Base-by-base conservation (phyloP, 2,888 invertebrate genomes). In the Pseudococcus jackbeardsleyi region DNA sequence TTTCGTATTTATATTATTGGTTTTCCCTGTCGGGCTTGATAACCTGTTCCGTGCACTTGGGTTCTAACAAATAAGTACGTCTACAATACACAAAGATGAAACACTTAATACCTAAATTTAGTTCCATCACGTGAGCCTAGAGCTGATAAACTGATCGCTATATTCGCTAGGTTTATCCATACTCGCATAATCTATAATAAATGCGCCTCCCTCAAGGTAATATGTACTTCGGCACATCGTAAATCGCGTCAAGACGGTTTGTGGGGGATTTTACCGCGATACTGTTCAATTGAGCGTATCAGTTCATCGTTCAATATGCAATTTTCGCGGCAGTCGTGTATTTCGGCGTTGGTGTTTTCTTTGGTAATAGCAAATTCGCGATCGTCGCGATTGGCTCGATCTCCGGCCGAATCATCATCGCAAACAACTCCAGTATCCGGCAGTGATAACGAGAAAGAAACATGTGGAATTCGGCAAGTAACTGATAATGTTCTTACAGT, bases 91-190 rank as follows among this genome's bases (percentile, higher is more conserved):
- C 59, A 7, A 17, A 59, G 59, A 64, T 19, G 5, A 59, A 64
- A 8, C 5, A n/a, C 17, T 8, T 64, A 64, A 8, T 64, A 64
- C 64, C 22, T 19, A 64, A 64, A 64, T 64, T 64, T 22, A 22
- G 64, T 64, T n/a, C 64, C 64, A 64, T 64, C 64, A 64, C 64
- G 64, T 64, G 64, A 22, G 11, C 22, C 64, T 22, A 64, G 64
- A 64, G 15, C 7, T n/a, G 22, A 17, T 8, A 64, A 64, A 64
- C 64, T 64, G 64, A 22, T 64, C 64, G 64, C 64, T 22, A 12
- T 22, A 12, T 7, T 64, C 64, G 64, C 64, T 22, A 12, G 22
- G 22, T 22, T 22, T 22, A 64, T 22, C 22, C 8, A 59, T 59
- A 11, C 42, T 17, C 8, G 22, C 22, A 11, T 22, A 6, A 64